A percentile compares a stretch with the other conserved stretches of the same genome.
phyloP scores from a whole-genome alignment of 2,888 invertebrate genomes.

The Xanthia togata region DNA sequence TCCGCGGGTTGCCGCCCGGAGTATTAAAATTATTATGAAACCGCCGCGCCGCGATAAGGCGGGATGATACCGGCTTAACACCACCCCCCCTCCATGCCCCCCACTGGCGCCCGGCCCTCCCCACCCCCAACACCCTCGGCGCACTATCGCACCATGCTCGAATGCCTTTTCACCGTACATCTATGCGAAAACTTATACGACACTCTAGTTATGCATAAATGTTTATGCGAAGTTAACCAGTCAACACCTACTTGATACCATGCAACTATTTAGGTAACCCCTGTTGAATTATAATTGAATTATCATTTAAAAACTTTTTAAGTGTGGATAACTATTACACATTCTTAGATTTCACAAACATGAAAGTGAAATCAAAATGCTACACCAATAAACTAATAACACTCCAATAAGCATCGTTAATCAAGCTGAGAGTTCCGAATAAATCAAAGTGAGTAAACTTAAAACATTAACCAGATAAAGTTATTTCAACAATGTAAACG shows the following conservation, averaged over 20 bases:
- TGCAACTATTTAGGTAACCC: conserved; percentile 19
- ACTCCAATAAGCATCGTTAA: conserved; percentile 53
- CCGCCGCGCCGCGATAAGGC: conserved; percentile 84
- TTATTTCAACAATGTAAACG: conserved; percentile 87
- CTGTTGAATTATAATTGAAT: conserved; percentile 6
- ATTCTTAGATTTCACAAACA: conserved; percentile 8
- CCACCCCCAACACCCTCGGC: conserved; percentile 70
- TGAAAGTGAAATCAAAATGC: conserved; percentile 18
- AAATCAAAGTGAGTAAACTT: conserved; percentile 78
- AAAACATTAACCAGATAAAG: conserved; percentile 86
- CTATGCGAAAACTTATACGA: conserved; percentile 81
- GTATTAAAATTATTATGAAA: conserved; percentile 90
- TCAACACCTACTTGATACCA: conserved; percentile 42
- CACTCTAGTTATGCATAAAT: conserved; percentile 82
- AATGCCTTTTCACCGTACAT: conserved; percentile 85
- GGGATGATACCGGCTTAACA: conserved; percentile 86
- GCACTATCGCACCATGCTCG: conserved; percentile 84
- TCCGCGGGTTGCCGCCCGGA: conserved; percentile 75
- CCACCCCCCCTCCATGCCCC: conserved; percentile 74
- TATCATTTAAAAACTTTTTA: conserved; percentile 21
- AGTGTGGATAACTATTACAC: neutral
- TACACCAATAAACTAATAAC: conserved; percentile 39
- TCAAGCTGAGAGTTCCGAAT: conserved; percentile 60
- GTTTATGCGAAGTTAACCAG: conserved; percentile 69
- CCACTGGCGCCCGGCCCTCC: conserved; percentile 62